Base-by-base conservation (phyloP, 2,113 vertebrate species). In the Stictonetta naevosa region DNA sequence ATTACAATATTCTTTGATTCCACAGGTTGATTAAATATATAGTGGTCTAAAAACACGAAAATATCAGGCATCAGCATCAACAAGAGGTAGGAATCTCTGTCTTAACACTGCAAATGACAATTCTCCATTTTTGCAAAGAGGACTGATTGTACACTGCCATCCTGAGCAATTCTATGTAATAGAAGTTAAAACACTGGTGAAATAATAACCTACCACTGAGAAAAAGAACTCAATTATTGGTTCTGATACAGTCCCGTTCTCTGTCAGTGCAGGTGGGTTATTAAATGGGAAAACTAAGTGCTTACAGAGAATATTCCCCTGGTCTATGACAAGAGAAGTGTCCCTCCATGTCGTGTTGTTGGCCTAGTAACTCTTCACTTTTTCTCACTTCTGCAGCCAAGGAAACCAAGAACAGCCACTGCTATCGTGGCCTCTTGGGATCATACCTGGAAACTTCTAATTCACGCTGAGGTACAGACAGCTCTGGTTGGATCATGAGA, bases 251-350 rank as follows among this genome's bases (percentile, higher is more conserved):
- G 55, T 19, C 50, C 48, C 0, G 0, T 42, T 55, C 58, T 63
- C 55, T 68, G 52, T 29, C 50, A 83, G 52, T 13, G 6, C 72
- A 85, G 5, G 5, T 0, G 1, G 68, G 75, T 85, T 71, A 80
- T 91, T 88, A 92, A 90, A 55, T 38, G 20, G 46, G 46, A 31
- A 93, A 84, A 94, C 86, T 28, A 93, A 93, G 59, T 83, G 84
- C 73, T 89, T 84, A 62, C 72, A 55, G 76, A 94, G 42, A 88
- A 93, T 95, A 83, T 83, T 94, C 58, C 34, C 21, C 40, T 67
- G 82, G 36, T 76, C n/a, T 52, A 59, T 68, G 53, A 56, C 6
- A 22, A 56, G 55, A 46, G 38, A 88, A 83, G 34, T 56, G 56
- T 89, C 63, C 78, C 63, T 69, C 72, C 76, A n/a, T n/a, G 19